phyloP scores from a whole-genome alignment of 2,888 invertebrate genomes.

The Agonopterix alstromeriana region DNA sequence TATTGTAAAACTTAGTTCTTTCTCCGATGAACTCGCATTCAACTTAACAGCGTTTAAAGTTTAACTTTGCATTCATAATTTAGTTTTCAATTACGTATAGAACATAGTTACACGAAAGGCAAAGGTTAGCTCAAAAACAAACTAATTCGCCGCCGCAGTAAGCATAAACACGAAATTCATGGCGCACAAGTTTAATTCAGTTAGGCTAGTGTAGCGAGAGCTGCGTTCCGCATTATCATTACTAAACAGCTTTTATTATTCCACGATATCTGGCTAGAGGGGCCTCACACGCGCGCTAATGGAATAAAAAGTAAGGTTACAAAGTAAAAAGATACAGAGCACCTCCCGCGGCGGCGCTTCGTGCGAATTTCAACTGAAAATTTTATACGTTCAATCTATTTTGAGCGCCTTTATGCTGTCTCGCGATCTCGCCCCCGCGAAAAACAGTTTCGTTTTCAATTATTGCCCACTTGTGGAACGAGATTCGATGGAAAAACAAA shows the following conservation, averaged over 20 bases:
- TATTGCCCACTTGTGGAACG: conserved; percentile 77
- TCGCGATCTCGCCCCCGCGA: conserved; percentile 64
- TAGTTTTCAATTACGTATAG: conserved; percentile 12
- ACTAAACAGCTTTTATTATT: conserved; percentile 76
- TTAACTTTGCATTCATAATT: conserved; percentile 26
- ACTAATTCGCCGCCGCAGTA: conserved; percentile 43
- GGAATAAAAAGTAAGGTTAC: conserved; percentile 77
- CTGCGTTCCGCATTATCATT: conserved; percentile 69
- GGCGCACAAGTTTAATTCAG: conserved; percentile 61
- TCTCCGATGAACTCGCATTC: conserved; percentile 22
- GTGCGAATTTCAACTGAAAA: conserved; percentile 74
- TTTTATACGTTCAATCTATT: conserved; percentile 77
- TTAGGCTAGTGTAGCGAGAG: conserved; percentile 50
- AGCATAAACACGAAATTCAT: conserved; percentile 53
- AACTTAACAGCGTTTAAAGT: conserved; percentile 23
- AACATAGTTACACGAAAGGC: conserved; percentile 19
- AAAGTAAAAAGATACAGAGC: conserved; percentile 74
- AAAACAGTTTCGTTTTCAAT: conserved; percentile 75
- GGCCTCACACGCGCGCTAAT: conserved; percentile 71
- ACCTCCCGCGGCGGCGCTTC: conserved; percentile 68
- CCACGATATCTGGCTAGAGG: conserved; percentile 72
- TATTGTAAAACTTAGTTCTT: conserved; percentile 38
- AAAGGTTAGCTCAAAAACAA: conserved; percentile 35
- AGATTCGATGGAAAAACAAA: conserved; percentile 69
- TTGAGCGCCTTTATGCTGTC: conserved; percentile 71